Base-by-base conservation (phyloP, 92 coral and sea anemone genomes). In the Heteractis magnifica region DNA sequence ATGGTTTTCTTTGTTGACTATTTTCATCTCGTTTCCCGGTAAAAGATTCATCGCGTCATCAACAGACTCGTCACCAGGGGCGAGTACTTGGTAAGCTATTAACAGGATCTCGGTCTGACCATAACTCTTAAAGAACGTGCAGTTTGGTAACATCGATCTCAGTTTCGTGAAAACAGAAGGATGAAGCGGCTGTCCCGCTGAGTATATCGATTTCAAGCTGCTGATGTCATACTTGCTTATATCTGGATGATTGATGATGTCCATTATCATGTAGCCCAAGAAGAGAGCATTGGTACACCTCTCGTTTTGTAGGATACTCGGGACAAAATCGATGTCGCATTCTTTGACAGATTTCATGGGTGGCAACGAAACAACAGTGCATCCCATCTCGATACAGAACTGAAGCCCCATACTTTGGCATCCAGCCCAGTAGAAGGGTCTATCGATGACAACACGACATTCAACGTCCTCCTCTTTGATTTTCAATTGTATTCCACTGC, bases 221-320 rank as follows among this genome's bases (percentile, higher is more conserved):
- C 65, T 59, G 65, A 59, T 59, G 65, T 59, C 65, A 59, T 59
- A 59, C 65, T 14, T 8, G 65, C 5, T 59, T 10, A 59, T 59
- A 59, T 59, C 16, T 59, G 59, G 65, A 59, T 59, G 65, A 14
- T 59, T 59, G 65, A 59, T 14, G 15, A 59, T 4, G 65, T 12
- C 58, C 44, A 34, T 34, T 41, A 89, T 62, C 14, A 85, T 53
- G 52, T 89, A 77, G 4, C 89, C 50, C 68, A 85, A 56, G 15
- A 89, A 23, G n/a, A 86, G 44, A 7, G 92, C 89, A 72, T 89
- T 81, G 26, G 83, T 89, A 74, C 89, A 89, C 34, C 65, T 82
- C 20, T 89, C 92, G n/a, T 85, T 75, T 20, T 84, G 79, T 48
- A 89, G 20, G 21, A 84, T 79, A 48, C 75, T 76, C 51, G 81